These are phyloP conservation scores for Lophotriccus pileatus DNA, from an alignment of 2,797 vertebrate species.

Conservation along the genomic window DNA sequence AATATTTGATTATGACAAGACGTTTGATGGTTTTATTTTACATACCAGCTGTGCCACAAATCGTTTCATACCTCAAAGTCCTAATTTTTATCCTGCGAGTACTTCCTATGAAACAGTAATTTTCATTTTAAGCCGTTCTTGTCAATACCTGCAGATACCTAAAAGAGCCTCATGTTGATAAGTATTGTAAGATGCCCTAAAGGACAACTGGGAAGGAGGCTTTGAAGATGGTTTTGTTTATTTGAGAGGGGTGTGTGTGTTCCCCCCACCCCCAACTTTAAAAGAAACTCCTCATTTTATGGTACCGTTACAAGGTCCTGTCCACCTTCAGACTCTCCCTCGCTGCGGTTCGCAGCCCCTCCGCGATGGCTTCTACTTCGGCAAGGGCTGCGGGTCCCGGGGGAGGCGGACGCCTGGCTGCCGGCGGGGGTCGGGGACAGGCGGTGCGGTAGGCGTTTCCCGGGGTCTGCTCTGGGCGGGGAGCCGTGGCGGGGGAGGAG, in stretches of 20 bases:
- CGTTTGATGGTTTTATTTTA: constrained; percentile 56
- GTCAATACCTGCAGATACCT: not conserved
- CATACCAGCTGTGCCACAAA: constrained; percentile 54
- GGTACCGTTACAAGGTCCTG: not conserved
- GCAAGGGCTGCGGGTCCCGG: not conserved
- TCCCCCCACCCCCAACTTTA: accelerated
- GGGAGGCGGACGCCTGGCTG: not conserved
- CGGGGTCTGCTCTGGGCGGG: constrained; percentile 11
- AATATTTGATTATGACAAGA: constrained; percentile 68
- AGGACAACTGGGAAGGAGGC: not conserved
- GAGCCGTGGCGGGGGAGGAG: not conserved
- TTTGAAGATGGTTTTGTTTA: not conserved
- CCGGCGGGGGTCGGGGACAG: not conserved
- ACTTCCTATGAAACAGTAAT: not conserved
- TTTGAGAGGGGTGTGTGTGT: not conserved
- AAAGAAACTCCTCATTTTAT: not conserved
- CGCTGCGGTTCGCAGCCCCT: not conserved
- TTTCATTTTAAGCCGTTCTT: not conserved
- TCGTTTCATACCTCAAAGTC: not conserved
- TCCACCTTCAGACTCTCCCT: not conserved
- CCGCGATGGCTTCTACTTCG: not conserved
- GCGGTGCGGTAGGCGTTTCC: constrained; percentile 1
- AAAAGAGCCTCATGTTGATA: not conserved
- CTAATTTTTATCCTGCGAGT: not conserved
- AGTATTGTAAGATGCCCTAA: not conserved